phyloP scores from a whole-genome alignment of 2,113 vertebrate species.

The Pedionomus torquatus region DNA sequence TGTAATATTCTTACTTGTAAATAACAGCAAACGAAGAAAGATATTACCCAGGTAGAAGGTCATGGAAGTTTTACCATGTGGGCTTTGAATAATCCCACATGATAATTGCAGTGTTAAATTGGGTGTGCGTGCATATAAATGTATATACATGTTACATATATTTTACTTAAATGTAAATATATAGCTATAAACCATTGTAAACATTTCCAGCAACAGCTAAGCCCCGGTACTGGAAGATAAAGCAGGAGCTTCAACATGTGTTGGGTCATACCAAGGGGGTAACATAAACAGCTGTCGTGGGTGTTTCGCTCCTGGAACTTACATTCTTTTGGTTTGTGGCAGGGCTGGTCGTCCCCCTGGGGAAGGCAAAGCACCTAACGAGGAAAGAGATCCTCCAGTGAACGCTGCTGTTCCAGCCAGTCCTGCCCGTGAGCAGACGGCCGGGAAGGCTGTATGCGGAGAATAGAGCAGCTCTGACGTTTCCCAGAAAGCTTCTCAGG shows the following conservation, averaged over 20 bases:
- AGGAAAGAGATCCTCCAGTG: background rate
- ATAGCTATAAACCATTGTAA: background rate
- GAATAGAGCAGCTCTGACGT: background rate
- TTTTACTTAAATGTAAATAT: background rate
- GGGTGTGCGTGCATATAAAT: background rate
- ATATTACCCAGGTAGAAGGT: constrained; percentile 2
- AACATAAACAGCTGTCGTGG: background rate
- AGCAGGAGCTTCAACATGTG: background rate
- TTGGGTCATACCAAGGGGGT: background rate
- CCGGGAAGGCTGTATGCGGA: background rate
- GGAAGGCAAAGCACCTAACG: background rate
- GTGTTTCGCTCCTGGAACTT: background rate
- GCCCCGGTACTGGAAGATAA: background rate
- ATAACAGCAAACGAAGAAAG: background rate
- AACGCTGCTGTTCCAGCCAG: background rate
- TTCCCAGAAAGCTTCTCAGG: background rate
- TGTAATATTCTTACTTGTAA: constrained; percentile 4
- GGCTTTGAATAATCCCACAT: background rate
- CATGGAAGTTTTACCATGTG: background rate
- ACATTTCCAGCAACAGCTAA: background rate
- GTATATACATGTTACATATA: no score
- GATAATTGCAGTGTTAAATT: background rate
- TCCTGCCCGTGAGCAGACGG: background rate
- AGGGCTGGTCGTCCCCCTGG: background rate
- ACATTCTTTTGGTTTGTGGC: background rate